These are phyloP conservation scores for Actinemys pallida DNA, from an alignment of 2,113 vertebrate genomes.

Conservation along the genomic window DNA sequence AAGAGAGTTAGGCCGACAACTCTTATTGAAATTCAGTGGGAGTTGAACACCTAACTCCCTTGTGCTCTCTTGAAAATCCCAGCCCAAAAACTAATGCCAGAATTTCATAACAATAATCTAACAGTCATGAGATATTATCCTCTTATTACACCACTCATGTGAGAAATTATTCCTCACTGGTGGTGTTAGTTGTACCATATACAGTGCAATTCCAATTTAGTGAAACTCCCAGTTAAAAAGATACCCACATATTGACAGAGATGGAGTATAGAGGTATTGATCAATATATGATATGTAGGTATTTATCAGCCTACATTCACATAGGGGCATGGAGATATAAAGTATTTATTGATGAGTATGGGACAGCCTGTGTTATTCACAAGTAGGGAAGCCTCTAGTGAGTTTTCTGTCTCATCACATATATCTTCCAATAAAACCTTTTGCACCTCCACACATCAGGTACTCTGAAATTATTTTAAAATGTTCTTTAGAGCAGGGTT, in stretches of 20 bases:
- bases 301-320: neutral
- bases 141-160: neutral
- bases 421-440: neutral
- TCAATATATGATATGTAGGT: neutral
- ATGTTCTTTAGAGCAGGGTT: neutral
- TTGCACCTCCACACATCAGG: neutral
- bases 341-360: neutral
- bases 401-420: neutral
- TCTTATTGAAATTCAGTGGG: neutral
- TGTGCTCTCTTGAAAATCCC: neutral
- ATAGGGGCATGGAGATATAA: neutral
- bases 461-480: neutral
- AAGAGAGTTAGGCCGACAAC: neutral
- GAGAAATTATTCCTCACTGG: neutral
- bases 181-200: neutral
- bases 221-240: neutral
- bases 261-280: neutral
- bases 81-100: neutral
- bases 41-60: fast-evolving
- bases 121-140: neutral
- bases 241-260: neutral
- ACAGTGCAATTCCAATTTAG: neutral
- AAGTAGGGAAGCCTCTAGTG: neutral
- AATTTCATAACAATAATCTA: neutral
- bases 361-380: neutral